These are phyloP conservation scores for Halocynthia aurantium DNA, from an alignment of 23 tunicate species.

Conservation along the genomic window DNA sequence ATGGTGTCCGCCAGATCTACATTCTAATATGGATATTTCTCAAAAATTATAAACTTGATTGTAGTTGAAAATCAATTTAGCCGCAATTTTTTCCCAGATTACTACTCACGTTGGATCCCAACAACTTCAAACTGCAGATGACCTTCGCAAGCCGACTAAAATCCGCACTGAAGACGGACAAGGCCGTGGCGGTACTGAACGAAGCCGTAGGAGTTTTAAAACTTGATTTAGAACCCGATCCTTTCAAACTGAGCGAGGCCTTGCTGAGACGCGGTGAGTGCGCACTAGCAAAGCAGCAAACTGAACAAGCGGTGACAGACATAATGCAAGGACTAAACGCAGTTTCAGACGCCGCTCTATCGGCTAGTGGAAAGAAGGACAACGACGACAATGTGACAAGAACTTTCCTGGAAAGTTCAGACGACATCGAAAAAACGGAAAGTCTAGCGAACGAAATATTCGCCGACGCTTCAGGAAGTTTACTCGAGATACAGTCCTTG, in stretches of 20 bases:
- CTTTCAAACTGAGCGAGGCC: slow-evolving; percentile 41
- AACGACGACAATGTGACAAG: slow-evolving; percentile 23
- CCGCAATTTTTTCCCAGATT: slow-evolving; percentile 26
- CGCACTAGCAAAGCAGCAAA: slow-evolving; percentile 39
- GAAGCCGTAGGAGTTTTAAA: slow-evolving; percentile 36
- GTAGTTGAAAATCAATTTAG: too few relatives aligned
- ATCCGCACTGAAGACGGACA: slow-evolving; percentile 38
- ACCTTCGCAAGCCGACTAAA: slow-evolving; percentile 52
- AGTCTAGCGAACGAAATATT: slow-evolving; percentile 40
- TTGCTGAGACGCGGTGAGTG: slow-evolving; percentile 35
- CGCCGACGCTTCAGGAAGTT: slow-evolving; percentile 22
- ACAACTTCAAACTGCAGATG: slow-evolving; percentile 70
- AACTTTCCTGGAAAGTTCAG: slow-evolving; percentile 9
- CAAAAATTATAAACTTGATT: too few relatives aligned
- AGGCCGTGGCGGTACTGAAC: slow-evolving; percentile 48
- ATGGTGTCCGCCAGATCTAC: too few relatives aligned
- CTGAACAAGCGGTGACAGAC: slow-evolving; percentile 43
- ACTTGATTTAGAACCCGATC: slow-evolving; percentile 22
- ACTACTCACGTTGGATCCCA: slow-evolving; percentile 55
- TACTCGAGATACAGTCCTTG: slow-evolving; percentile 25
- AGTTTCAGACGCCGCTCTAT: slow-evolving; percentile 7
- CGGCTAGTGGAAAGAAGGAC: neutral
- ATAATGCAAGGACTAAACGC: slow-evolving; percentile 52
- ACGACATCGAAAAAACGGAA: slow-evolving; percentile 19
- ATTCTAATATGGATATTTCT: too few relatives aligned